phyloP scores from a whole-genome alignment of 2,113 vertebrate genomes.

The Equus przewalskii region DNA sequence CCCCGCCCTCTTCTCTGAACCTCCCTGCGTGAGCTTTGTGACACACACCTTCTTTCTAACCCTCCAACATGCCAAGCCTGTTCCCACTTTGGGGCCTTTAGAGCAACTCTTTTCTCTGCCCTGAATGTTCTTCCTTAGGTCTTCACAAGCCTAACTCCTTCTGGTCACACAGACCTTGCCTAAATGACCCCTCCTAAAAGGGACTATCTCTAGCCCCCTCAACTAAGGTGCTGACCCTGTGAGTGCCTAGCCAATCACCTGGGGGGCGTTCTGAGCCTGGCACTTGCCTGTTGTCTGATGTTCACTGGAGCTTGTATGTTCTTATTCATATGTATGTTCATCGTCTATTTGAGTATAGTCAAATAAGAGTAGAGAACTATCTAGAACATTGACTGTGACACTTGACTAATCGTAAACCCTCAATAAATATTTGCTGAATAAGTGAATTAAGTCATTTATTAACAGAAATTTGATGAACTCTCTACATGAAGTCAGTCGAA shows the following conservation, averaged over 20 bases:
- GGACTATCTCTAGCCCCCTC: no score
- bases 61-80: no score
- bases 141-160: not conserved
- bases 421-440: not conserved
- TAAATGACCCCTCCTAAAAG: not conserved
- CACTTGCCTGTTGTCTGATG: not conserved
- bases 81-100: not conserved
- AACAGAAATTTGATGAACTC: conserved; percentile 15
- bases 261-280: not conserved
- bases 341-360: not conserved
- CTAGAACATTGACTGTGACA: not conserved
- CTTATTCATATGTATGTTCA: no score
- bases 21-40: not conserved
- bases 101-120: not conserved
- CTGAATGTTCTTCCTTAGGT: not conserved
- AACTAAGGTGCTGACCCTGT: no score
- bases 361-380: not conserved
- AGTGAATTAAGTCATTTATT: not conserved
- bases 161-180: not conserved
- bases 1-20: not conserved
- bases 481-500: not conserved
- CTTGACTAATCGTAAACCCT: not conserved
- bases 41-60: not conserved
- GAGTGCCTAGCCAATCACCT: not conserved
- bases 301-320: no score